Evolutionary conservation across 2,113 vertebrate genomes (phyloP), one percentile per base, ranked within the genome.

Genomic region (Xenopus laevis): DNA sequence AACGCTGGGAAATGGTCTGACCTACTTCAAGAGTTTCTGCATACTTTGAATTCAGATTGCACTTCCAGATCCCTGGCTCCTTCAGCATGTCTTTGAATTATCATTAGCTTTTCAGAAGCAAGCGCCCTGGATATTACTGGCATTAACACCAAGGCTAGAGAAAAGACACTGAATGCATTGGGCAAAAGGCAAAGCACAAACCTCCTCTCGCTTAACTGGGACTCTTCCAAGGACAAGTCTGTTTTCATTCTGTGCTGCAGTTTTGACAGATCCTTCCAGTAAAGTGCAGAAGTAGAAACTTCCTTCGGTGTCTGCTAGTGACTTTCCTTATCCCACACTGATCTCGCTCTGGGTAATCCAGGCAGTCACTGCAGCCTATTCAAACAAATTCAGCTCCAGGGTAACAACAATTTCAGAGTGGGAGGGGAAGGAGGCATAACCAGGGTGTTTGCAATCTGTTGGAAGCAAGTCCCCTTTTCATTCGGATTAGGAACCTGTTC

Each of bases 351-450:
- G 50, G 77, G 74, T 79, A 62, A 18, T 5, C 15, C 59, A 80
- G 74, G 17, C 53, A 55, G 53, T n/a, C 15, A n/a, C 1, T 33
- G 81, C 80, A 16, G 47, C 15, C 79, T 73, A 69, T 65, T 83
- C 85, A 78, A 85, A 82, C 82, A 82, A 13, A 82, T 62, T 84
- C 79, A 30, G 85, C 85, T 87, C 83, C 86, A 84, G 85, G 87
- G 86, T 80, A 87, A 86, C 85, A 86, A 84, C 85, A 83, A 85
- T 82, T 86, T 84, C 82, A 81, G 71, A 82, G 82, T 81, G 77
- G 86, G 84, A 86, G 84, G 86, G 84, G 79, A 78, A 71, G 68
- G 5, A 30, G 77, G 57, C 52, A n/a, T 30, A 69, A 9, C 62
- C 23, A 81, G 79, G 83, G 80, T 27, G 80, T 74, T 53, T 77